phyloP scores from a whole-genome alignment of 2,888 invertebrate species.

The Scrobipalpa costella region DNA sequence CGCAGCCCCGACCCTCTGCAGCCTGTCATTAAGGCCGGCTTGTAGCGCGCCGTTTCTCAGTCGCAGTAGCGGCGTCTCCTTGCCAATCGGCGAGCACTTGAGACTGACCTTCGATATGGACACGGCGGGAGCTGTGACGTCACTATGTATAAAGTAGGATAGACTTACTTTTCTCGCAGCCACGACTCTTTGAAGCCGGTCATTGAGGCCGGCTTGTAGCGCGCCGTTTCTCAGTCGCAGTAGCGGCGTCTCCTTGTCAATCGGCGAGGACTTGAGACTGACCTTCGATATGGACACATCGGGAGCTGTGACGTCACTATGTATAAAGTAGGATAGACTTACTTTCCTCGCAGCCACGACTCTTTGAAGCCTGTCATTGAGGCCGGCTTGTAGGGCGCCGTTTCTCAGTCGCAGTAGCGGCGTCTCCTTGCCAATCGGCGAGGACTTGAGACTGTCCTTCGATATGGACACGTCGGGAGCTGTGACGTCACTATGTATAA shows the following conservation, averaged over 20 bases:
- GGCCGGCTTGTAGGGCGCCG: neutral
- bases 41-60: conserved; percentile 86
- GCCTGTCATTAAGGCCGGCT: conserved; percentile 81
- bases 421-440: neutral
- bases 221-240: neutral
- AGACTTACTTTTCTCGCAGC: neutral
- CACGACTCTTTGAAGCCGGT: neutral
- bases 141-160: too few species aligned
- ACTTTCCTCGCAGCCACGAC: conserved; percentile 42
- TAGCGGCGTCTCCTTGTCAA: neutral
- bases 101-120: neutral
- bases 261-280: neutral
- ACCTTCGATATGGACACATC: neutral
- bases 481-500: neutral
- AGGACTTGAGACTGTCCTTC: neutral
- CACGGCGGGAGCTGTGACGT: too few species aligned
- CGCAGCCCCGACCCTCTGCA: conserved; percentile 77
- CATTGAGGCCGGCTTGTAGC: neutral
- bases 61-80: conserved; percentile 75
- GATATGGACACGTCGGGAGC: neutral
- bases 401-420: neutral
- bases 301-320: neutral
- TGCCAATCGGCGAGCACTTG: conserved; percentile 28
- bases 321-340: conserved; percentile 12
- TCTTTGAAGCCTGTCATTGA: neutral